Percentiles rank a stretch among this genome's conserved stretches.
phyloP scores from a whole-genome alignment of 2,797 vertebrate genomes.

The Neoniphon sammara region DNA sequence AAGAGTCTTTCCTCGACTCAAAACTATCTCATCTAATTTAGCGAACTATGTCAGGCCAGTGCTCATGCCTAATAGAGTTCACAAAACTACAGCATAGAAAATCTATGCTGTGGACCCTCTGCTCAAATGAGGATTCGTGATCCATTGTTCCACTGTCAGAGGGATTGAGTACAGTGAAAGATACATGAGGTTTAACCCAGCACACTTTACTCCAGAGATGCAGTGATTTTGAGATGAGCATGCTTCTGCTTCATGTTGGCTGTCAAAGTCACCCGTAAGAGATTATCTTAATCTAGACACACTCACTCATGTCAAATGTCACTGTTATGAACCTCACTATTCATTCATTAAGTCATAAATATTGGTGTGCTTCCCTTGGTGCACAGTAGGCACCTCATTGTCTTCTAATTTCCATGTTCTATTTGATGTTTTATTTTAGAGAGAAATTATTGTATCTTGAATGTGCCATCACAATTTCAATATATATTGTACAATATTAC shows the following conservation, averaged over 20 bases:
- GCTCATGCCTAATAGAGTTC: constrained; percentile 15
- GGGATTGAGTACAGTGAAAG: neutral
- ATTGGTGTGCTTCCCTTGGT: too few relatives aligned
- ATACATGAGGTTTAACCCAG: neutral
- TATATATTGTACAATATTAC: too few relatives aligned
- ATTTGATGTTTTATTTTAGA: too few relatives aligned
- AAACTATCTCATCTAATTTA: constrained; percentile 23
- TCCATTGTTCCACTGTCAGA: neutral
- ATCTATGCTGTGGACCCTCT: neutral
- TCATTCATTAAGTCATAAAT: constrained; percentile 4
- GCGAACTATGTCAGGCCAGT: neutral
- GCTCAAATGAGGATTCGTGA: neutral
- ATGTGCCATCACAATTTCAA: too few relatives aligned
- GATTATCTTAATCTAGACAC: constrained; percentile 13
- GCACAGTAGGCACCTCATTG: too few relatives aligned
- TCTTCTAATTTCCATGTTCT: too few relatives aligned
- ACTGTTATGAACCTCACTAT: neutral
- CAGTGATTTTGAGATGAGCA: neutral
- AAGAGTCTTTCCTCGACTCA: constrained; percentile 5
- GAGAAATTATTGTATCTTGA: too few relatives aligned
- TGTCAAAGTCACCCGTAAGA: constrained; percentile 1
- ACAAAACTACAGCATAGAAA: neutral
- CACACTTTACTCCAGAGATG: neutral
- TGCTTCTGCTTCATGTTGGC: neutral
- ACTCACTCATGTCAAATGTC: neutral